A percentile compares a stretch with the other conserved stretches of the same genome.
These are phyloP conservation scores for Ostrea edulis DNA, from an alignment of 1,140 invertebrate genomes.

Conservation along the genomic window DNA sequence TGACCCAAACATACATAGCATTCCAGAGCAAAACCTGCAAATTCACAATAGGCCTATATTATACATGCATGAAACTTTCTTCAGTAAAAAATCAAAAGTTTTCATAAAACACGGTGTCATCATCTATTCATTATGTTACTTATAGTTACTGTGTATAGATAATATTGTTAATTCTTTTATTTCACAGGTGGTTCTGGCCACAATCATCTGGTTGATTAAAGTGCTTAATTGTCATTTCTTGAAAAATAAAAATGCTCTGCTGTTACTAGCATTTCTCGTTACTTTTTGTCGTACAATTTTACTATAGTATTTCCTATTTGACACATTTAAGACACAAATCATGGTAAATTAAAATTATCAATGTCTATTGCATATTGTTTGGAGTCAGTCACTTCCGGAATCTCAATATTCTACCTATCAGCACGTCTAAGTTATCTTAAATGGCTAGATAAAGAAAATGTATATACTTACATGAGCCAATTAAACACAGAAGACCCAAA, in stretches of 20 bases:
- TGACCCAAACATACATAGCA: constrained; percentile 97
- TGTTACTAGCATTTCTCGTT: no score
- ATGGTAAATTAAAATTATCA: not conserved
- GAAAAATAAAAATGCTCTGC: no score
- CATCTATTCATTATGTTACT: no score
- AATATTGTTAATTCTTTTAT: no score
- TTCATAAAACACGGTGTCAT: not conserved
- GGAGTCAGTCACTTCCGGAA: constrained; percentile 35
- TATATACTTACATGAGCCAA: constrained; percentile 37
- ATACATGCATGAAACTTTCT: no score
- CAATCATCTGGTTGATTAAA: no score
- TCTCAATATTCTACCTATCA: not conserved
- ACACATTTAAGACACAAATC: not conserved
- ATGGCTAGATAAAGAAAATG: not conserved
- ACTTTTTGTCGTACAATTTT: not conserved
- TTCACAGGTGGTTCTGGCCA: no score
- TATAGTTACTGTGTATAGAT: no score
- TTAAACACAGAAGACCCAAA: constrained; percentile 26
- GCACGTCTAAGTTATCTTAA: not conserved
- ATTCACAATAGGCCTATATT: not conserved
- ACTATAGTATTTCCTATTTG: not conserved
- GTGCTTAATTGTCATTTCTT: no score
- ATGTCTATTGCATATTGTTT: not conserved
- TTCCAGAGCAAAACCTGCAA: constrained; percentile 83
- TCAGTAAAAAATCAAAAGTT: no score